Conservation (phyloP, 2,113 vertebrate species). For the Oncorhynchus keta region DNA sequence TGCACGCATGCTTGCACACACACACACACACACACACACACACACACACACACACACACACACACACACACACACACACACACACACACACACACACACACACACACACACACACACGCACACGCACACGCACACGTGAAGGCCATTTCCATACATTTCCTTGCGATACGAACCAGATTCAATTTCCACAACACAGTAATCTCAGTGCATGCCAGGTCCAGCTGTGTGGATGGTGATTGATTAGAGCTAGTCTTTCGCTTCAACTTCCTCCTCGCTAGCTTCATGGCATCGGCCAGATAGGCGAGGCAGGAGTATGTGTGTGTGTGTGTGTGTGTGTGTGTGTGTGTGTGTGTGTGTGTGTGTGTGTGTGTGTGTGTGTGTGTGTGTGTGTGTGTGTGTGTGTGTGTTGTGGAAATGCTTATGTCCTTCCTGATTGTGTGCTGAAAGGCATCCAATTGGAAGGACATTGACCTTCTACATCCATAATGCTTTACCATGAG, state of each 20-base stretch:
- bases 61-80: not conserved
- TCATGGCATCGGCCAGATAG: too few relatives aligned
- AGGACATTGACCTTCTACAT: too few relatives aligned
- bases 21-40: not conserved
- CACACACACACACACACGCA: not conserved
- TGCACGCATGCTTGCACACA: not conserved
- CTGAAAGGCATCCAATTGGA: too few relatives aligned
- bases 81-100: not conserved
- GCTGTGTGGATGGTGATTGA: constrained; percentile 41
- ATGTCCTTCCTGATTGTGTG: too few relatives aligned
- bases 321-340: too few relatives aligned
- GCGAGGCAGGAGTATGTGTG: too few relatives aligned
- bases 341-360: too few relatives aligned
- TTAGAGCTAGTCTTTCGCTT: constrained; percentile 21
- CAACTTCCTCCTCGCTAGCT: too few relatives aligned
- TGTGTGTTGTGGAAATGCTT: too few relatives aligned
- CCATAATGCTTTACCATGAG: too few relatives aligned
- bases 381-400: too few relatives aligned
- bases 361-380: too few relatives aligned
- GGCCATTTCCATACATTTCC: constrained; percentile 23
- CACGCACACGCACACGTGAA: not conserved
- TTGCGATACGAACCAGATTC: constrained; percentile 29
- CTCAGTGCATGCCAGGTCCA: constrained; percentile 30
- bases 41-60: not conserved
- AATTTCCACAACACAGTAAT: constrained; percentile 41